Evolutionary conservation across 2,797 vertebrate species (phyloP).

Genomic region (Synaphobranchus kaupii): DNA sequence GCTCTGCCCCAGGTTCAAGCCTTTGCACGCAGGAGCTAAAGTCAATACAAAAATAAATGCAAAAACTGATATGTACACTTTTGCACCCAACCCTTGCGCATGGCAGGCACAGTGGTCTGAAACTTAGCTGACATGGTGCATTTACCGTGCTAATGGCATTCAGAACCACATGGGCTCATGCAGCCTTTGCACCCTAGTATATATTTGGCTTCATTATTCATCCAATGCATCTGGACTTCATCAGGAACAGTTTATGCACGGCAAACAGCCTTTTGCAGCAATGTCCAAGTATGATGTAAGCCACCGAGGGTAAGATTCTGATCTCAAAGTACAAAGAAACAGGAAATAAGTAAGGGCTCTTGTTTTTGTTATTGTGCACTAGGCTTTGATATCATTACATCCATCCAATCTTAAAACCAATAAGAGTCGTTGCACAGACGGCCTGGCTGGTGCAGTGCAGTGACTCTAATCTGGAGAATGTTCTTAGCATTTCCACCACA

Average conservation of each 20-base stretch:
- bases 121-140: background rate
- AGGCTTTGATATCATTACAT: background rate
- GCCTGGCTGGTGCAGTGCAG: background rate
- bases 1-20: background rate
- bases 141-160: background rate
- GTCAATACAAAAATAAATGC: background rate
- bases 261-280: background rate
- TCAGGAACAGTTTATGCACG: background rate
- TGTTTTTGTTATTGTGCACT: background rate
- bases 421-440: background rate
- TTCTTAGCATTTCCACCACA: background rate
- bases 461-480: background rate
- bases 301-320: background rate
- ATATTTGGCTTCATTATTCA: constrained; percentile 19
- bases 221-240: constrained; percentile 18
- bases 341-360: background rate
- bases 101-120: background rate
- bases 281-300: background rate
- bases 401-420: background rate
- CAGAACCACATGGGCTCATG: background rate
- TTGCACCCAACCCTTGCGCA: background rate
- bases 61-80: background rate
- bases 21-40: background rate
- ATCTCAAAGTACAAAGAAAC: background rate
- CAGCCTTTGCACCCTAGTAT: background rate